Base-by-base conservation (phyloP, 2,797 vertebrate species). In the Orestias chungarensis region DNA sequence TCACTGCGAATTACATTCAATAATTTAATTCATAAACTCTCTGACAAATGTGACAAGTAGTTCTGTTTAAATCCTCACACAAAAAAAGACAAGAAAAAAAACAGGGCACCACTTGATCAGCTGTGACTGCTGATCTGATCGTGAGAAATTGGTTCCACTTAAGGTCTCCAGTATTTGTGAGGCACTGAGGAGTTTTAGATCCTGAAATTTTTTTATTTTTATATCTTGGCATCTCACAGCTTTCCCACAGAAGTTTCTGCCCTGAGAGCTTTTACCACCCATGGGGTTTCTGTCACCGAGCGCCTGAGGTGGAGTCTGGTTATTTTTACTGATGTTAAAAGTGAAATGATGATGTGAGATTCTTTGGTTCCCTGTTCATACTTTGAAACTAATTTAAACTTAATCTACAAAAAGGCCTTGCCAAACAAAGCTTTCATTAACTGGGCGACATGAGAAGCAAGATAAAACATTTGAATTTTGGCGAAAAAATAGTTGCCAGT, bases 241-340 rank as follows among this genome's bases (percentile, higher is more conserved):
- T 78, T 71, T 43, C 74, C 47, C 27, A 14, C 10, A 61, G 70
- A 62, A 35, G 73, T 57, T 23, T 66, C 61, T 55, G 66, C 73
- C 65, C 43, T 5, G 0, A 33, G 82, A 80, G 82, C 66, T 66
- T 86, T 82, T 55, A 33, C 1, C 18, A 62, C 23, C 59, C 35
- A 35, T 25, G 11, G n/a, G 59, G 59, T 62, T 62, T 62, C 3
- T 77, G 70, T 71, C 66, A 68, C 31, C 0, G 11, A 73, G 55
- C 1, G 2, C 67, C 76, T 0, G 68, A 73, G 69, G 75, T 70
- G 49, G 35, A 31, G 33, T 40, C 38, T 25, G 52, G 35, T 33
- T 73, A 68, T 46, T 20, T 55, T 76, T 70, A 66, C 54, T 17
- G 47, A 44, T 65, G 35, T 67, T 68, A 65, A 64, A 78, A 64